Evolutionary conservation across 2,888 invertebrate genomes (phyloP), one percentile per base, ranked within the genome.

Genomic region (Drosophila testacea): DNA sequence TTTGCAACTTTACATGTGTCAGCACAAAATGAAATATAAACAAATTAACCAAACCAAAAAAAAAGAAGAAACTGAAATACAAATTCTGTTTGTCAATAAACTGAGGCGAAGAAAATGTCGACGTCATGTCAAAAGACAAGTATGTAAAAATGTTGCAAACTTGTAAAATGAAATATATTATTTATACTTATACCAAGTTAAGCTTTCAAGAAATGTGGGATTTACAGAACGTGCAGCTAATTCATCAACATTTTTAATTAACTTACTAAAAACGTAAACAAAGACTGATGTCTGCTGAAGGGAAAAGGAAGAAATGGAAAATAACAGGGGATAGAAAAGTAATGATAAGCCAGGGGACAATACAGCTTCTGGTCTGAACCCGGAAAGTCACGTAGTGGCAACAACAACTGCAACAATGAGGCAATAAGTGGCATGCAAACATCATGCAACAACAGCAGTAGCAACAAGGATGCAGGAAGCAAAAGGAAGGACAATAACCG

Each of bases 351-450:
- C 61, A 59, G 55, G 60, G 70, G 77, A 64, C 56, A 62, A 67
- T 59, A 75, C 51, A 22, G 32, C 47, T 48, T 28, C 61, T 42
- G 47, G 27, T 56, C 55, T 39, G 67, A 65, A 67, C 63, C 62
- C 50, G 50, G 47, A 72, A 73, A 75, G 76, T 83, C 76, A 84
- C 80, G 78, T 77, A 76, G 69, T 50, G 56, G 46, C 60, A 66
- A 36, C 61, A 73, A 66, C 59, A 66, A 48, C 67, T 64, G 36
- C 67, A 73, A 66, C 59, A 66, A 51, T 69, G 67, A 66, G 50
- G 72, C 81, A 82, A 68, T 75, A 79, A 81, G 73, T 73, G 68
- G 62, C 81, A 83, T 83, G 84, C 85, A 79, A 78, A 69, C 78
- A 75, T 60, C 63, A 36, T 39, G 41, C 50, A 64, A 44, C 42